A percentile compares a stretch with the other conserved stretches of the same genome.
These are phyloP conservation scores for Phyto melanocephala DNA, from an alignment of 2,888 invertebrate genomes.

Conservation along the genomic window DNA sequence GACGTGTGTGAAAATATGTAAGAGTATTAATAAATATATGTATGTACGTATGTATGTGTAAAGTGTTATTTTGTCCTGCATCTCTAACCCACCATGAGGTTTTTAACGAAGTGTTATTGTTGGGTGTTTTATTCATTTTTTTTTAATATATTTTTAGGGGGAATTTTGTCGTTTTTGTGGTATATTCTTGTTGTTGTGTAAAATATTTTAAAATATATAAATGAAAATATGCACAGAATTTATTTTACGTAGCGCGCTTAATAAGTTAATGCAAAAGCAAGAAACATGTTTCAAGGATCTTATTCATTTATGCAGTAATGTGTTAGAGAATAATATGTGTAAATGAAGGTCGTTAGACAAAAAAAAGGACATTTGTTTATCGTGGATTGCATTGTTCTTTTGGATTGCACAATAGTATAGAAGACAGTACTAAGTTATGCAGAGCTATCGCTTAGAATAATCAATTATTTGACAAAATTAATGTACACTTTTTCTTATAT, in stretches of 20 bases:
- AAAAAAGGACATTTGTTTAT: too few species aligned
- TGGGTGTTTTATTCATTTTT: neutral
- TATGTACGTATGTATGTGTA: neutral
- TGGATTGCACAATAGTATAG: too few species aligned
- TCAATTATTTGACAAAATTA: too few species aligned
- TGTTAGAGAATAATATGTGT: neutral
- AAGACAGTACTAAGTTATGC: too few species aligned
- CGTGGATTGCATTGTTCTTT: too few species aligned
- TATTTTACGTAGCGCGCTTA: neutral
- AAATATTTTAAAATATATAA: neutral
- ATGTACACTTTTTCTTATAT: too few species aligned
- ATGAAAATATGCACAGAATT: neutral
- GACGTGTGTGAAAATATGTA: too few species aligned
- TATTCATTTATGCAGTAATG: neutral
- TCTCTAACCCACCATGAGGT: constrained; percentile 10
- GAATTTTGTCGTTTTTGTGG: neutral
- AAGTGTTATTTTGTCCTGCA: constrained; percentile 6
- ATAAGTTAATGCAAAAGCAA: neutral
- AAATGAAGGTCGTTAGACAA: too few species aligned
- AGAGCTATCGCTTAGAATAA: too few species aligned
- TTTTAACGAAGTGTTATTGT: constrained; percentile 33
- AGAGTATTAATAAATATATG: neutral
- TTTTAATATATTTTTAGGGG: neutral
- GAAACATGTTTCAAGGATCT: neutral
- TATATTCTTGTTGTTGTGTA: neutral